Percentiles rank a stretch among this genome's conserved stretches.
Conservation (phyloP, 2,797 vertebrate genomes). For the Danio kyathit region DNA sequence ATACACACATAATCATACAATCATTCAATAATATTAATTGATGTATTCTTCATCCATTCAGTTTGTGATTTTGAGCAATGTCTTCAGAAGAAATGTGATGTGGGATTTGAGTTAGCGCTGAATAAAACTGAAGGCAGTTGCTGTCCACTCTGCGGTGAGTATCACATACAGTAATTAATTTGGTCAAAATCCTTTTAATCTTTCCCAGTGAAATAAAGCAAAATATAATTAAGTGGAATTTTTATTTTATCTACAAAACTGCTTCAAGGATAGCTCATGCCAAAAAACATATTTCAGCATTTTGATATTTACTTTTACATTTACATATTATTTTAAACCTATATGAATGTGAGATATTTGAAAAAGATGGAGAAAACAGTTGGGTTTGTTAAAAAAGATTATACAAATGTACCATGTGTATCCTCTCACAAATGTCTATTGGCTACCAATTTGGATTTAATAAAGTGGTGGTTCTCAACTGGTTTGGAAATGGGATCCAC, state of each 20-base stretch:
- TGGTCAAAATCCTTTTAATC: background rate
- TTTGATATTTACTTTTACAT: too few species aligned
- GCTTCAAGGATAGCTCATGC: too few species aligned
- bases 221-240: too few species aligned
- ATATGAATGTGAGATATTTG: background rate
- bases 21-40: background rate
- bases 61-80: constrained; percentile 72
- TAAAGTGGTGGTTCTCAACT: too few species aligned
- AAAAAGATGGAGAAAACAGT: background rate
- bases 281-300: too few species aligned
- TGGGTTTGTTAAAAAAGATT: too few species aligned
- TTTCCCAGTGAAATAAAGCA: too few species aligned
- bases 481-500: too few species aligned
- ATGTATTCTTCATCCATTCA: constrained; percentile 51
- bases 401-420: too few species aligned
- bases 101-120: constrained; percentile 63
- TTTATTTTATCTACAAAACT: too few species aligned
- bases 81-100: constrained; percentile 55
- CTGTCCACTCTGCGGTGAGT: constrained; percentile 80
- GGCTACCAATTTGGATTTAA: background rate
- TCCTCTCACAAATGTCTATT: too few species aligned
- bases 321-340: background rate
- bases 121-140: constrained; percentile 62
- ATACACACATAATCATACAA: background rate
- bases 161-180: background rate